These are phyloP conservation scores for Leptopterna dolabrata DNA, from an alignment of 2,888 invertebrate species.

Conservation along the genomic window DNA sequence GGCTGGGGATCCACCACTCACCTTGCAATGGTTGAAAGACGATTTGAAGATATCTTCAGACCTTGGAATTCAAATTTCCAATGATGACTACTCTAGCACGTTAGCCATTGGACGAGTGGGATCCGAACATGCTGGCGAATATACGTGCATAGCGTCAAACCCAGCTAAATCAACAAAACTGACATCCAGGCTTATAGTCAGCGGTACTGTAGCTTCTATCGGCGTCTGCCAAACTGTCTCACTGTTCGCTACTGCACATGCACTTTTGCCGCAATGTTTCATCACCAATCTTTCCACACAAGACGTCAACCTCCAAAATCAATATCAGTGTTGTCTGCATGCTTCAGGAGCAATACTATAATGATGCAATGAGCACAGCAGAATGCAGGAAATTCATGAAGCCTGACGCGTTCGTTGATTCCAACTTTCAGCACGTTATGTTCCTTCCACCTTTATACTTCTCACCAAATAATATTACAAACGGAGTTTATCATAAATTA, in stretches of 20 bases:
- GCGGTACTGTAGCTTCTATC: conserved; percentile 70
- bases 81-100: conserved; percentile 67
- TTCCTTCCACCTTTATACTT: not conserved
- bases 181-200: conserved; percentile 76
- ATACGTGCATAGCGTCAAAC: conserved; percentile 79
- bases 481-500: not conserved
- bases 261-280: conserved; percentile 53
- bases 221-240: conserved; percentile 55
- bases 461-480: not conserved
- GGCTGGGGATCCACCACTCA: conserved; percentile 66
- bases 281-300: conserved; percentile 34
- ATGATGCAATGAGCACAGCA: not conserved
- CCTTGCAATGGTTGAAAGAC: conserved; percentile 67
- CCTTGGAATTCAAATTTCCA: conserved; percentile 64
- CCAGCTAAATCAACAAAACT: conserved; percentile 78
- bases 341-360: conserved; percentile 23
- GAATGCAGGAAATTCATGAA: not conserved
- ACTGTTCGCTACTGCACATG: conserved; percentile 60
- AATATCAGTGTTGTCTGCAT: conserved; percentile 43
- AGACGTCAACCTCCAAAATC: conserved; percentile 20
- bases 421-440: not conserved
- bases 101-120: conserved; percentile 78
- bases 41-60: conserved; percentile 67
- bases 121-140: conserved; percentile 76
- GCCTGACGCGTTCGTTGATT: not conserved